phyloP scores from a whole-genome alignment of 2,797 vertebrate genomes.

The Euphonia xanthogaster region DNA sequence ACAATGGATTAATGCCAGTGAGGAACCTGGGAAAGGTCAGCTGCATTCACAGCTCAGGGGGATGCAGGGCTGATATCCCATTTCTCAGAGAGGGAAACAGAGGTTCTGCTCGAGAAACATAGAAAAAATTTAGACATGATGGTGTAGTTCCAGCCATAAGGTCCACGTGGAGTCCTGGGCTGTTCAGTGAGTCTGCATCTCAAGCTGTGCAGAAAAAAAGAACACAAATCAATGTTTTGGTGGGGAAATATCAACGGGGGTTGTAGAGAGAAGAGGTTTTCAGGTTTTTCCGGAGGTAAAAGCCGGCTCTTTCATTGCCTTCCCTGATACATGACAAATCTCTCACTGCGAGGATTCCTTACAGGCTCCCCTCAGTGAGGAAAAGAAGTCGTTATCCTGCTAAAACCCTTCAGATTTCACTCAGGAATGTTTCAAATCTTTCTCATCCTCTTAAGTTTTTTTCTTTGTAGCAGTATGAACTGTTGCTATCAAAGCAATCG shows the following conservation, averaged over 20 bases:
- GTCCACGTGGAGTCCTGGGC: background rate
- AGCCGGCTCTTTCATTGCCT: background rate
- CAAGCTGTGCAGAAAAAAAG: background rate
- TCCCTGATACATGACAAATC: slow-evolving; percentile 4
- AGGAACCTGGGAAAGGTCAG: background rate
- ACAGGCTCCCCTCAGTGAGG: slow-evolving; percentile 10
- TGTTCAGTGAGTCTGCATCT: background rate
- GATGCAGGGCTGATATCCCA: background rate
- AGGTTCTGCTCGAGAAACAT: background rate
- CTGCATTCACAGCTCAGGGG: background rate
- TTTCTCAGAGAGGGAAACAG: background rate
- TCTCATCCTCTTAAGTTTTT: slow-evolving; percentile 38
- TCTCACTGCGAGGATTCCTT: background rate
- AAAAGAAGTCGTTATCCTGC: slow-evolving; percentile 34
- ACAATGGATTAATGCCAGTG: accelerated
- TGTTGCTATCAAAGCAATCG: slow-evolving; percentile 56
- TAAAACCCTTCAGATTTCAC: slow-evolving; percentile 48
- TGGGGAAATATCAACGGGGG: background rate
- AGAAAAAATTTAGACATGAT: background rate
- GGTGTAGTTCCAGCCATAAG: background rate
- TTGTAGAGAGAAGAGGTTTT: background rate
- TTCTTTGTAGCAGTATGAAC: slow-evolving; percentile 32
- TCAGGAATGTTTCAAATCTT: slow-evolving; percentile 53
- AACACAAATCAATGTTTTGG: background rate
- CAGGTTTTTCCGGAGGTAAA: background rate